A percentile compares a stretch with the other conserved stretches of the same genome.
These are phyloP conservation scores for Otolemur crassicaudatus DNA, from an alignment of 2,797 vertebrate species.

Conservation along the genomic window DNA sequence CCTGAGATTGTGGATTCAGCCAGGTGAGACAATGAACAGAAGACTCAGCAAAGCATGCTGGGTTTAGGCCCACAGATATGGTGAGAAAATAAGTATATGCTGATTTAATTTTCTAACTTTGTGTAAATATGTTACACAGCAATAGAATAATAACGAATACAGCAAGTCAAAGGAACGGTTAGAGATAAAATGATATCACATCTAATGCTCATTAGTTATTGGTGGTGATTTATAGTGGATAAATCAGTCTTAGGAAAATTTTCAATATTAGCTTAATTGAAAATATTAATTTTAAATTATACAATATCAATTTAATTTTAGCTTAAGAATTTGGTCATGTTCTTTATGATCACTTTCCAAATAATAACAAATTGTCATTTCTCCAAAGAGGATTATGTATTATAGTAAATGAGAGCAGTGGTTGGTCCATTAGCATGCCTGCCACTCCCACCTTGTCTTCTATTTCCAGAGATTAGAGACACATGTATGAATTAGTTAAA, in stretches of 20 bases:
- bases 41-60: fast-evolving
- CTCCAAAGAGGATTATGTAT: background rate
- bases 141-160: background rate
- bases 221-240: background rate
- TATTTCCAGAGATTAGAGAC: background rate
- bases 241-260: background rate
- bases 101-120: background rate
- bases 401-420: background rate
- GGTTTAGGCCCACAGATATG: background rate
- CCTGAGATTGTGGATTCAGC: background rate
- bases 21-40: background rate
- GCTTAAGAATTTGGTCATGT: background rate
- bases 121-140: background rate
- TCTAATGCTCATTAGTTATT: background rate
- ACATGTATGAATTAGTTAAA: background rate
- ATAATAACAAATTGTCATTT: background rate
- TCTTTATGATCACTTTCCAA: background rate
- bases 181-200: background rate
- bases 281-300: background rate
- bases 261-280: background rate
- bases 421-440: background rate
- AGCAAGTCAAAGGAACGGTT: background rate
- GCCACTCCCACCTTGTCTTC: background rate
- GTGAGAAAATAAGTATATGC: background rate
- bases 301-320: background rate